Evolutionary conservation across 2,113 vertebrate species (phyloP).

Genomic region (Carollia perspicillata): DNA sequence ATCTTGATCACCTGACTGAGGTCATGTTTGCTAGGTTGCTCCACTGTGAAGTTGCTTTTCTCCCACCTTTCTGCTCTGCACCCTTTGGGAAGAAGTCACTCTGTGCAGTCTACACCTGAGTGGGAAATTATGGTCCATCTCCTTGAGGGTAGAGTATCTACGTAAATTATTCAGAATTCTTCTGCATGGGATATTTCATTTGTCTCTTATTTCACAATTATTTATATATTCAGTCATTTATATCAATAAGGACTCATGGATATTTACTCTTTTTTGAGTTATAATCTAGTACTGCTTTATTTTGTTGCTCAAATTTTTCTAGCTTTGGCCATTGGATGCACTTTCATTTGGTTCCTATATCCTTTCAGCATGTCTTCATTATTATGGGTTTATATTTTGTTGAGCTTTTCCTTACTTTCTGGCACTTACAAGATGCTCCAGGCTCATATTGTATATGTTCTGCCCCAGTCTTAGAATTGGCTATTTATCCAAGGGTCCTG

Average conservation of each 20-base stretch:
- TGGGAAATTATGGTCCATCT: not conserved
- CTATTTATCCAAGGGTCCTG: not conserved
- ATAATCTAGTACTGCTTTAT: not conserved
- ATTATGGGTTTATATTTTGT: not conserved
- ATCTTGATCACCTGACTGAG: not conserved
- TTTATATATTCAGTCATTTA: not conserved
- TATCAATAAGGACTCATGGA: not conserved
- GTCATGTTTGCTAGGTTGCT: not conserved
- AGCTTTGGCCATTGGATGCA: not conserved
- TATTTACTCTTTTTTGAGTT: not conserved
- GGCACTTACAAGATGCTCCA: not conserved
- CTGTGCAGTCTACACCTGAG: not conserved
- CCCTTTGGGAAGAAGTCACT: not conserved
- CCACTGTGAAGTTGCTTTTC: not conserved
- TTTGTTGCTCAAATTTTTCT: not conserved
- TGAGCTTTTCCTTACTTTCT: not conserved
- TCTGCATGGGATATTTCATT: not conserved
- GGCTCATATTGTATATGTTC: not conserved
- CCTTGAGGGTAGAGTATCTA: not conserved
- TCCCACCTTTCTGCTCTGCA: not conserved
- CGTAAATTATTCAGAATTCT: not conserved
- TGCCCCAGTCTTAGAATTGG: not conserved
- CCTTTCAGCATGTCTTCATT: not conserved
- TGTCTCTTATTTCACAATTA: not conserved
- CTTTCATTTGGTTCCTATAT: not conserved